Evolutionary conservation across 2,113 vertebrate genomes (phyloP), one percentile per base, ranked within the genome.

Genomic region (Paradisaea rubra): DNA sequence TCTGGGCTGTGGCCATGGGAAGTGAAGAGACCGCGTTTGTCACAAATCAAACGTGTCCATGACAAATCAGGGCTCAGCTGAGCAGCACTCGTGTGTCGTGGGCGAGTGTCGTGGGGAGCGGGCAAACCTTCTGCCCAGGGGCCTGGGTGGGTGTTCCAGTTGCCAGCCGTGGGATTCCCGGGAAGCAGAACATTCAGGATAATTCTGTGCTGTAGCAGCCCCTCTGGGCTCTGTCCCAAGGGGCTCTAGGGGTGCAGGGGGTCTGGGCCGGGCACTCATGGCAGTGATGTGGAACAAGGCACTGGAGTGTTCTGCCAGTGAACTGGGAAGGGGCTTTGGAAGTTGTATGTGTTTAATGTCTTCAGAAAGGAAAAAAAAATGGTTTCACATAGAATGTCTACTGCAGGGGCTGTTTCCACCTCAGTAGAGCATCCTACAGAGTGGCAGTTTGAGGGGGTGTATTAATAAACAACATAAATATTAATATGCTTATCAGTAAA

Each of bases 271-370:
- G 54, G 35, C 47, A 9, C 10, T 5, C 24, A 2, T 10, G 27
- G 5, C 11, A 27, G 54, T 4, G 15, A 21, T 1, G 22, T 11
- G 50, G 12, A n/a, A n/a, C 30, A 0, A 0, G 1, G 47, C 10
- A 0, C 42, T 49, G 49, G 3, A 7, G 33, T 9, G 4, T 41
- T 72, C 66, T 74, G 6, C 63, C 14, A 5, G 3, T 9, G n/a
- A 30, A 7, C 64, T 27, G 21, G 23, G 14, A 8, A 50, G 19
- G 56, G 27, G 1, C 31, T 28, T 15, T 45, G 57, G 23, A 41
- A 47, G 28, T 41, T 60, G 3, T 0, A 0, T 10, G 8, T 59
- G 25, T 25, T 59, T 63, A 23, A 30, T 30, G 14, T 50, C 53
- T 70, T 81, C 50, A 54, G 4, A 73, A 66, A 45, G 9, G 13